Evolutionary conservation across 2,113 vertebrate genomes (phyloP).

Genomic region (Cavia porcellus): DNA sequence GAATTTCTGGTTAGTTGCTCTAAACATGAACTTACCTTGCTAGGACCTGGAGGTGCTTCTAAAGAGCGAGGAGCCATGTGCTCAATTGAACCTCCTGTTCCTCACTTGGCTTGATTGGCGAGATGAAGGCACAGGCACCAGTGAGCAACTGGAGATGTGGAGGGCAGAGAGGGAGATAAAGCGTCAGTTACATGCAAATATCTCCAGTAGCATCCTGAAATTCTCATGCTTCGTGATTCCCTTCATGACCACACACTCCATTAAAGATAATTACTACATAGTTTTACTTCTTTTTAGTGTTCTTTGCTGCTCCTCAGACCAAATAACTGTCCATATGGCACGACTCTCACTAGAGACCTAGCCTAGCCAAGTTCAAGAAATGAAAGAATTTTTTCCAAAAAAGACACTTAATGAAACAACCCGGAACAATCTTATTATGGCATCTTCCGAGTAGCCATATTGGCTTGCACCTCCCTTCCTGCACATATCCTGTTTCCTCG

Average conservation of each 20-base stretch:
- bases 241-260: neutral
- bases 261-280: neutral
- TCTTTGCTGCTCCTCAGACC: neutral
- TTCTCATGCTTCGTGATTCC: neutral
- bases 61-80: neutral
- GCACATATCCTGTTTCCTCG: neutral
- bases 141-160: neutral
- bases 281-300: neutral
- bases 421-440: neutral
- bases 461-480: neutral
- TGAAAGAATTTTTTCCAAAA: slow-evolving; percentile 3
- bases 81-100: neutral
- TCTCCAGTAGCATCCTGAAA: neutral
- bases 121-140: neutral
- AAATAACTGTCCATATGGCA: neutral
- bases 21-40: neutral
- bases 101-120: neutral
- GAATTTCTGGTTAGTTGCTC: neutral
- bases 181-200: neutral
- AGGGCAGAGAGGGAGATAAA: neutral
- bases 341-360: neutral
- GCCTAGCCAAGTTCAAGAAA: neutral
- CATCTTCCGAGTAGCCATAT: neutral
- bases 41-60: neutral
- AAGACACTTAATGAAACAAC: neutral